Evolutionary conservation across 2,888 invertebrate species (phyloP), one percentile per base, ranked within the genome.

Genomic region (Lymantria dispar): DNA sequence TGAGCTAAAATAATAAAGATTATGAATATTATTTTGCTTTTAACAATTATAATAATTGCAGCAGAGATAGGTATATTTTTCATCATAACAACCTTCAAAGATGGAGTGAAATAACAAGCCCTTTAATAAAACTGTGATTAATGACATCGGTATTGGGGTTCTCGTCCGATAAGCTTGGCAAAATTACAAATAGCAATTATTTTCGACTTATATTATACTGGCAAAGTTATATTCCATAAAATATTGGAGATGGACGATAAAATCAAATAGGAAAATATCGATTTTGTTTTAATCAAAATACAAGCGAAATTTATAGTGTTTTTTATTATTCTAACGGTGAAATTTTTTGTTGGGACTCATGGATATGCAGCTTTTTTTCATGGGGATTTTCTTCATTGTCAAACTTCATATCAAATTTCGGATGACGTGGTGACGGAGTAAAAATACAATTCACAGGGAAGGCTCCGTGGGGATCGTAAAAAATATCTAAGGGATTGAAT

Each of bases 101-200:
- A 40, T 15, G 14, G 37, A 22, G 8, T 12, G 22, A 10, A 47
- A 45, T 41, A 40, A 40, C 11, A 45, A 45, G 10, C 38, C 10
- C 43, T 38, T 48, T 43, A 43, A 44, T 45, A 45, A 43, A n/a
- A 45, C 36, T 39, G 22, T 49, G 49, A 49, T 49, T 40, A 49
- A 49, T 49, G 33, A 33, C 33, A n/a, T 40, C 14, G 8, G 13
- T 40, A 33, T 36, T 36, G 33, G 40, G 12, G 12, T 11, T 40
- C 12, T 40, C 40, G 13, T 37, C 29, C 40, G 36, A 49, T 41
- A 49, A 40, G 13, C 43, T n/a, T 36, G 33, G 31, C n/a, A 7
- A 48, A 37, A 44, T 48, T 44, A 40, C 15, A 33, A 13, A 22
- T 40, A 22, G 39, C 15, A 39, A 31, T 31, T 22, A 30, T 10